phyloP scores from a whole-genome alignment of 2,113 vertebrate genomes.

The Dicaeum eximium region DNA sequence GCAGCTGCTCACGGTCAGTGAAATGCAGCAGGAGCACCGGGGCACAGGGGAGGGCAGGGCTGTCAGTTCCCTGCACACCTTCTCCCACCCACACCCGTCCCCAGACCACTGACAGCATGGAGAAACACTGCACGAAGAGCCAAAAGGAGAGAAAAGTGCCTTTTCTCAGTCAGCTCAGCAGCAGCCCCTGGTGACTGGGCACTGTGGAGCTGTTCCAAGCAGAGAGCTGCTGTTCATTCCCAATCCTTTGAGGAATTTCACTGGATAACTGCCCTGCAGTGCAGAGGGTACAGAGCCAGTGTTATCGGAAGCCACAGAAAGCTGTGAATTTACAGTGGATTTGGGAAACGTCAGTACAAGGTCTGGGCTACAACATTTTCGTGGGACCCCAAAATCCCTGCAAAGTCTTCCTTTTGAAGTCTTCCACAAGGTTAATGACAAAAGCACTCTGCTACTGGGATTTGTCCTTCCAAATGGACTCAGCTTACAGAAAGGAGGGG shows the following conservation, averaged over 20 bases:
- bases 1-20: background rate
- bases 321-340: background rate
- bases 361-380: background rate
- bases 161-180: background rate
- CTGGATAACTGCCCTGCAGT: background rate
- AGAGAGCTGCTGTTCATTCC: background rate
- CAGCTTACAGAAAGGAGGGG: background rate
- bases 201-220: background rate
- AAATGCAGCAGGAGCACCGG: no score
- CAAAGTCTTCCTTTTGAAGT: background rate
- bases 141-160: background rate
- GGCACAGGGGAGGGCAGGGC: no score
- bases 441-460: background rate
- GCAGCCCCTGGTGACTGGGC: background rate
- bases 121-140: background rate
- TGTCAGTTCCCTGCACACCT: background rate
- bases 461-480: background rate
- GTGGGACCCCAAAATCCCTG: background rate
- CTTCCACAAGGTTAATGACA: background rate
- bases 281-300: background rate
- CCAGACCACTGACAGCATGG: background rate
- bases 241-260: background rate
- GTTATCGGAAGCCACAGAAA: background rate
- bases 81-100: background rate
- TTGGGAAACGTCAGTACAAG: background rate